These are phyloP conservation scores for Trypoxylus dichotomus DNA, from an alignment of 1,140 invertebrate species.

Conservation along the genomic window DNA sequence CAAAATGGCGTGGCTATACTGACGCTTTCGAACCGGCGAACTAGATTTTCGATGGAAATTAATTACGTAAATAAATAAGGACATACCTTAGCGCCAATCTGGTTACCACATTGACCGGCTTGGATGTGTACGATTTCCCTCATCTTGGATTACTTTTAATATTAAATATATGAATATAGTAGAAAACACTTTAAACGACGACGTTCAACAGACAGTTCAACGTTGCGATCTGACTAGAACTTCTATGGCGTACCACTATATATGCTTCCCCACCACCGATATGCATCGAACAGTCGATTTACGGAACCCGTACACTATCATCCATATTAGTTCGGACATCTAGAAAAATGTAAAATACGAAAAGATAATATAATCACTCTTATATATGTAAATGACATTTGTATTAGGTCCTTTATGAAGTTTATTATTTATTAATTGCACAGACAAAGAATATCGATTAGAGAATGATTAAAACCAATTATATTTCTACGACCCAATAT, in stretches of 20 bases:
- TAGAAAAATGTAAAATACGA: no score
- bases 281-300: no score
- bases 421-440: no score
- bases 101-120: constrained; percentile 76
- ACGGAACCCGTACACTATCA: no score
- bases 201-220: background rate
- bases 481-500: no score
- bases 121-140: constrained; percentile 78
- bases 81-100: constrained; percentile 51
- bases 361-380: no score
- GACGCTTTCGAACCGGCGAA: background rate
- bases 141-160: constrained; percentile 55
- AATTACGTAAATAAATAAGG: constrained; percentile 23
- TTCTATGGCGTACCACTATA: constrained; percentile 33
- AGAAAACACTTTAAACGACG: constrained; percentile 27
- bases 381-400: no score
- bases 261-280: constrained; percentile 32
- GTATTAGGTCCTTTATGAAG: no score
- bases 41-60: background rate
- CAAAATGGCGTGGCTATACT: background rate
- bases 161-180: background rate
- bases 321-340: no score
- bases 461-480: no score
- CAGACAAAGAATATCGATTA: no score
- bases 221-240: constrained; percentile 31